These are phyloP conservation scores for Amblyraja radiata DNA, from an alignment of 2,797 vertebrate species.

Conservation along the genomic window DNA sequence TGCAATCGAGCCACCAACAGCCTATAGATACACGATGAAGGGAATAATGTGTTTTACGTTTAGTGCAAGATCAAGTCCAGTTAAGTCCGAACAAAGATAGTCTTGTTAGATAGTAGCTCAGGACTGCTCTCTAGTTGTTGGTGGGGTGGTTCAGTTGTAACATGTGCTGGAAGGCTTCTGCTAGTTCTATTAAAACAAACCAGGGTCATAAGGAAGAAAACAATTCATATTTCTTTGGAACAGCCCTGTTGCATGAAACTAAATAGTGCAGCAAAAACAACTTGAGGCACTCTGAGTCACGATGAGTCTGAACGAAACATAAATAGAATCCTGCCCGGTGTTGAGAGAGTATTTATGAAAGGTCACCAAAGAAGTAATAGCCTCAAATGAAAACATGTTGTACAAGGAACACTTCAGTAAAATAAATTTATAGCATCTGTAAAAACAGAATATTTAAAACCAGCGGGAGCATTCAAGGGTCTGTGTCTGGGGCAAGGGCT, in stretches of 20 bases:
- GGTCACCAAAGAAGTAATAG: not conserved
- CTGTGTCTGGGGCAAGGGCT: not conserved
- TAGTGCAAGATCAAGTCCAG: no score
- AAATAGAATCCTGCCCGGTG: conserved; percentile 28
- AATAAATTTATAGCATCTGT: not conserved
- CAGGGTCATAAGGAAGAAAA: not conserved
- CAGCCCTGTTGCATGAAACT: not conserved
- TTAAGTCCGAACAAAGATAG: no score
- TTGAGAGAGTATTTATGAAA: conserved; percentile 4
- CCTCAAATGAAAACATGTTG: not conserved
- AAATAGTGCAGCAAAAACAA: not conserved
- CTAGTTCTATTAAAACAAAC: not conserved
- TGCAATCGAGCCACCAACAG: no score
- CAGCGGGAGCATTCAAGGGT: not conserved
- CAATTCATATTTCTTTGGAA: not conserved
- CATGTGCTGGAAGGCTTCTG: not conserved
- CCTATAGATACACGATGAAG: no score
- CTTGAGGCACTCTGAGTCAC: not conserved
- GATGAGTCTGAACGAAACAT: not conserved
- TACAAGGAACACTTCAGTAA: not conserved
- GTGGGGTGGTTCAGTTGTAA: not conserved
- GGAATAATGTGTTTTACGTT: no score
- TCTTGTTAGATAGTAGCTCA: no score
- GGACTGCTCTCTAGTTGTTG: no score
- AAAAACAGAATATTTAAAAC: not conserved